Evolutionary conservation across 2,797 vertebrate species (phyloP), one percentile per base, ranked within the genome.

Genomic region (Tadarida brasiliensis): DNA sequence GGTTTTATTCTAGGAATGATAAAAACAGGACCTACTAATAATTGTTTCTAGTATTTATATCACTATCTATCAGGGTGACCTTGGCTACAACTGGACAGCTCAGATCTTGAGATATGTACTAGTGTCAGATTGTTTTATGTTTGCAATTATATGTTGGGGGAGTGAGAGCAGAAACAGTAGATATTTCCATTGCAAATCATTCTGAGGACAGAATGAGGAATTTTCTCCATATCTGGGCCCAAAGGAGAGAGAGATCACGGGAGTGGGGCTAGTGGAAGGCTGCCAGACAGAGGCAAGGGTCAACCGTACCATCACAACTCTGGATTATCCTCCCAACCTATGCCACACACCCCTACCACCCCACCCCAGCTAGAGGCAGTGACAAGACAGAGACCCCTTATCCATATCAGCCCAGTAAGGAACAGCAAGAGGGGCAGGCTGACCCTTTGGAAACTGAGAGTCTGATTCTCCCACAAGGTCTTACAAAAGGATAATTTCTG

Each of bases 71-170:
- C 85, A 76, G 35, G 39, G 47, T 84, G 71, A 87, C 93, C 95
- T 90, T 77, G 49, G 22, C 67, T 65, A 67, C 67, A 85, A 61
- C 19, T 17, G 39, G 67, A 81, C 56, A 61, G 80, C 67, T 94
- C 84, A 74, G 68, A 76, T 68, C 67, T 74, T 78, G 51, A 61
- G 51, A 89, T 94, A 86, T 24, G 11, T 57, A 85, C 44, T 24
- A 24, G 17, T 57, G 65, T 96, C 81, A 77, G 61, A 56, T 63
- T 83, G 94, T 68, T 96, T 92, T 96, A 82, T 95, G 94, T 92
- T 96, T 94, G 47, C 51, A 82, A 82, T 94, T 95, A 82, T 47
- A n/a, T 20, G 14, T 92, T 78, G 22, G n/a, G 19, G 4, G 16
- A 1, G 91, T 71, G 47, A 84, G 11, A 94, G 28, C 8, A 78